Percentiles rank a stretch among this genome's conserved stretches.
phyloP scores from a whole-genome alignment of 2,888 invertebrate species.

The Coleophora deauratella region DNA sequence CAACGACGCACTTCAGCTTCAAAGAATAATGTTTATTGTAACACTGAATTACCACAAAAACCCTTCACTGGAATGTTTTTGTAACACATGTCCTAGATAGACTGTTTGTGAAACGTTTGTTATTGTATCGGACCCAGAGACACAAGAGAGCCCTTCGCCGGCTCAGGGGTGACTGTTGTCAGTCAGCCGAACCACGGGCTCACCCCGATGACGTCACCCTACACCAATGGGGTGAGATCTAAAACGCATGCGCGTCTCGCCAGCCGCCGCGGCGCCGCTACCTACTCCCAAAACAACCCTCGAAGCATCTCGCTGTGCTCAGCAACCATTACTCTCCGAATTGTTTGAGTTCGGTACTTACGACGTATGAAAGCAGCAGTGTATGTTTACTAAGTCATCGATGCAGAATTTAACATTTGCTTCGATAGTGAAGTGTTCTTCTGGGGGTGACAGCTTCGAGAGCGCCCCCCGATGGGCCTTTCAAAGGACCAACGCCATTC shows the following conservation, averaged over 20 bases:
- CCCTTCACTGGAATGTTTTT: slow-evolving; percentile 25
- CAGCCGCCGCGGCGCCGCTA: slow-evolving; percentile 64
- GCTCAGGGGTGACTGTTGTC: slow-evolving; percentile 68
- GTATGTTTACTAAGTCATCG: slow-evolving; percentile 29
- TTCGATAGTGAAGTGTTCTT: slow-evolving; percentile 48
- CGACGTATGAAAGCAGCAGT: slow-evolving; percentile 28
- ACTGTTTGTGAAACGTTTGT: slow-evolving; percentile 43
- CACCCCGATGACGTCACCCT: slow-evolving; percentile 72
- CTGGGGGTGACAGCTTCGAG: slow-evolving; percentile 69
- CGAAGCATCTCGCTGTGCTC: slow-evolving; percentile 23
- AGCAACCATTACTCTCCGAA: slow-evolving; percentile 46
- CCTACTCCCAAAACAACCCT: slow-evolving; percentile 29
- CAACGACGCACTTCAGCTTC: slow-evolving; percentile 10
- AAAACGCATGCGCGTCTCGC: slow-evolving; percentile 55
- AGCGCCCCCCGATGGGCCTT: slow-evolving; percentile 62
- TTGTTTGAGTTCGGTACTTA: slow-evolving; percentile 26
- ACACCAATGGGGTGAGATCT: slow-evolving; percentile 64
- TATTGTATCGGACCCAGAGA: slow-evolving; percentile 37
- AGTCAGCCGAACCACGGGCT: slow-evolving; percentile 62
- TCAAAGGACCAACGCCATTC: slow-evolving; percentile 67
- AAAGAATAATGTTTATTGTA: background rate
- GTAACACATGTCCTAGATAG: slow-evolving; percentile 30
- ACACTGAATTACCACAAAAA: slow-evolving; percentile 17
- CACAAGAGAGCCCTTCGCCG: slow-evolving; percentile 46
- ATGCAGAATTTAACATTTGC: slow-evolving; percentile 36